Conservation (phyloP, 2,113 vertebrate genomes). For the Leucoraja erinaceus region DNA sequence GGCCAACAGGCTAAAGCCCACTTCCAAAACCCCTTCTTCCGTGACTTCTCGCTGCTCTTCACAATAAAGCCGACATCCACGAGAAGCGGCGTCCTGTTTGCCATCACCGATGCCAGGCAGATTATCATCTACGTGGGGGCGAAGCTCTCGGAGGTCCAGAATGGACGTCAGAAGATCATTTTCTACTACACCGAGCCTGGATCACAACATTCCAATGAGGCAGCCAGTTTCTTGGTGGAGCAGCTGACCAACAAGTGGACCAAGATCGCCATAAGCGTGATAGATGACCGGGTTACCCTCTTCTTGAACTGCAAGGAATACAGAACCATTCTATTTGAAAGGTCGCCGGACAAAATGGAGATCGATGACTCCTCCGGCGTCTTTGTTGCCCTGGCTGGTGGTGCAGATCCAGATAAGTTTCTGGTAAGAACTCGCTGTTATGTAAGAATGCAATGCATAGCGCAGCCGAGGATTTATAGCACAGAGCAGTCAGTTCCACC, state of each 20-base stretch:
- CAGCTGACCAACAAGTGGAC: conserved; percentile 70
- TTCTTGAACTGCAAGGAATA: conserved; percentile 76
- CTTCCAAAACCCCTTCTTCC: conserved; percentile 73
- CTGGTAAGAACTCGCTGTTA: conserved; percentile 59
- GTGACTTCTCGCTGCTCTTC: conserved; percentile 78
- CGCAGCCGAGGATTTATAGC: too few relatives aligned
- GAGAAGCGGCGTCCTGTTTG: conserved; percentile 68
- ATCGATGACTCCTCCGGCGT: conserved; percentile 70
- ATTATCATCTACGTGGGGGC: conserved; percentile 71
- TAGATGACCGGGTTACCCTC: conserved; percentile 62
- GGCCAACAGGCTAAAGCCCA: conserved; percentile 76
- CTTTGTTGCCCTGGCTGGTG: conserved; percentile 84
- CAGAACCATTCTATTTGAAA: conserved; percentile 54
- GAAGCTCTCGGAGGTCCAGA: conserved; percentile 65
- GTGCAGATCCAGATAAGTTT: conserved; percentile 73
- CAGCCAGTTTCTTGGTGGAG: conserved; percentile 71
- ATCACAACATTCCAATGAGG: conserved; percentile 54
- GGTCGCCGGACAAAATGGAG: conserved; percentile 69
- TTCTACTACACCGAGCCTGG: conserved; percentile 80
- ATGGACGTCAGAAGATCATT: conserved; percentile 62
- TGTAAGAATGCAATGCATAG: not conserved
- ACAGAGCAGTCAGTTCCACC: too few relatives aligned
- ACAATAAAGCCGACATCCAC: conserved; percentile 66
- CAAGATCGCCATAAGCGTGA: conserved; percentile 72
- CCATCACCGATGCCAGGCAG: conserved; percentile 72